Conservation (phyloP, 2,797 vertebrate species). For the Lepidocolaptes lacrymiger region DNA sequence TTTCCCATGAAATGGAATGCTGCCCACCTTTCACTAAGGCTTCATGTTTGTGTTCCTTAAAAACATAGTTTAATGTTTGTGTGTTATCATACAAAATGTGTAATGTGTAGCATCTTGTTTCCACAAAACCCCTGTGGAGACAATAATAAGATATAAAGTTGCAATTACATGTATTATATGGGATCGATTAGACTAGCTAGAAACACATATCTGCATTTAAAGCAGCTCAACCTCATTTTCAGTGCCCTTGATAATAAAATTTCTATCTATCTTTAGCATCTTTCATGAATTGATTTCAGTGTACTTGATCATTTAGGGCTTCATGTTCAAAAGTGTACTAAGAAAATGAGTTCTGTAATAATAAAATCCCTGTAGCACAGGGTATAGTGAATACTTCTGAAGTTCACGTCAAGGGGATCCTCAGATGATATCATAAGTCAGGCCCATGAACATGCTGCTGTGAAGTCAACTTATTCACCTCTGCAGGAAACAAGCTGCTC, state of each 20-base stretch:
- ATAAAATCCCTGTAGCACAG: not conserved
- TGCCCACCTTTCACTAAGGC: not conserved
- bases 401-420: not conserved
- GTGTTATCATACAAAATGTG: not conserved
- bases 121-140: conserved; percentile 42
- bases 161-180: conserved; percentile 56
- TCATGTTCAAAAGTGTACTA: not conserved
- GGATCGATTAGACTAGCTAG: conserved; percentile 21
- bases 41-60: not conserved
- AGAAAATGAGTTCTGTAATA: not conserved
- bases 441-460: not conserved
- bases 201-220: conserved; percentile 45
- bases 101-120: conserved; percentile 21
- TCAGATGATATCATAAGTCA: not conserved
- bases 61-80: conserved; percentile 13
- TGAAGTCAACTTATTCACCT: not conserved
- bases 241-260: conserved; percentile 18
- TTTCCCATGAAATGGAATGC: not conserved
- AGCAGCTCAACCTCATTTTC: conserved; percentile 27
- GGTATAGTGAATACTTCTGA: not conserved
- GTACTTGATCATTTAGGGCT: not conserved
- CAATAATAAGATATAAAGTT: conserved; percentile 46
- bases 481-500: not conserved
- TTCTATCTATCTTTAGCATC: not conserved
- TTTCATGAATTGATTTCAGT: conserved; percentile 30